These are phyloP conservation scores for Elysia crispata DNA, from an alignment of 2,888 invertebrate genomes.

Conservation along the genomic window DNA sequence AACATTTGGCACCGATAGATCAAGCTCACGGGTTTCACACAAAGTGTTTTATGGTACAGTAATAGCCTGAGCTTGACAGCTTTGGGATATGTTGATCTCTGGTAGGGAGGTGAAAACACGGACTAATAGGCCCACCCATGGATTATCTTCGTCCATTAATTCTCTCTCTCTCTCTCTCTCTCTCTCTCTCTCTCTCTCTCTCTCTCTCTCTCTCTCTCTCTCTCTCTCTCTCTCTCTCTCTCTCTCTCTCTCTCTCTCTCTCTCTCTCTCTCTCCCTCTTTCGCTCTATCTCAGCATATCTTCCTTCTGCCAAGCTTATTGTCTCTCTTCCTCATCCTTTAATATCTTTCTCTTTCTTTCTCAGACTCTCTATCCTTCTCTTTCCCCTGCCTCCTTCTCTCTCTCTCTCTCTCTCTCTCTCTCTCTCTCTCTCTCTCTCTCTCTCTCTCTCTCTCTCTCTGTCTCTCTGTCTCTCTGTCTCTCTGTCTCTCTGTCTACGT, in stretches of 20 bases:
- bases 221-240: neutral
- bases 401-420: constrained; percentile 5
- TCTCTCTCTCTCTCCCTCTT: neutral
- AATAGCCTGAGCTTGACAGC: too few species aligned
- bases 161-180: neutral
- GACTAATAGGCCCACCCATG: too few species aligned
- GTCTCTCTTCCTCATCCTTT: neutral
- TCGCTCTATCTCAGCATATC: neutral
- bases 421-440: neutral
- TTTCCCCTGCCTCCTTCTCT: too few species aligned
- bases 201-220: neutral
- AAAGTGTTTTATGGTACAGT: too few species aligned
- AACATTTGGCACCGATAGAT: too few species aligned
- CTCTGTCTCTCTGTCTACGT: too few species aligned
- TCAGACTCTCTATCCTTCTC: neutral
- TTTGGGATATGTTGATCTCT: too few species aligned
- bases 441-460: neutral
- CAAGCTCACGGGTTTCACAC: too few species aligned
- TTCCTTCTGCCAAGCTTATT: too few species aligned
- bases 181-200: constrained; percentile 3
- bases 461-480: neutral
- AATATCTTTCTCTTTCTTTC: neutral
- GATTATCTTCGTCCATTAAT: neutral
- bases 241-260: neutral
- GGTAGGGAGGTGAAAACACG: too few species aligned